phyloP scores from a whole-genome alignment of 2,797 vertebrate species.

The Echiichthys vipera region DNA sequence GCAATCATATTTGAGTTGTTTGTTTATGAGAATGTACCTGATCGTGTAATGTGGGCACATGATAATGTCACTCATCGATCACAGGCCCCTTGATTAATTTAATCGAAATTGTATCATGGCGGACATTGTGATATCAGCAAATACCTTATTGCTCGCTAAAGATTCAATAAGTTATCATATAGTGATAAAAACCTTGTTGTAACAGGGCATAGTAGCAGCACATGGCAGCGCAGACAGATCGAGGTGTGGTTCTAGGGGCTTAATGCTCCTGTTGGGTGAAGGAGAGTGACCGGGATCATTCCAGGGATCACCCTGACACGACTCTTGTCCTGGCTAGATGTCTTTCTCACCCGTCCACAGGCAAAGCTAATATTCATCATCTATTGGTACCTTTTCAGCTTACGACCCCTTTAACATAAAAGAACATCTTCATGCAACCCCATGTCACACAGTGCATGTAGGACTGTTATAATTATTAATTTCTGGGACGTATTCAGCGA shows the following conservation, averaged over 20 bases:
- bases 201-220: conserved; percentile 12
- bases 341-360: not conserved
- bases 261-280: conserved; percentile 41
- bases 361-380: not conserved
- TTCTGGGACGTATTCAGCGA: not conserved
- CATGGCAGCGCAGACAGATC: conserved; percentile 9
- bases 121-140: no score
- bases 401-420: not conserved
- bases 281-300: conserved; percentile 57
- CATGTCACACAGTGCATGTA: not conserved
- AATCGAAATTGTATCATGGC: no score
- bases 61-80: no score
- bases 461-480: not conserved
- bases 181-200: no score
- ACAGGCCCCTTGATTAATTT: no score
- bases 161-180: no score
- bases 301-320: conserved; percentile 41
- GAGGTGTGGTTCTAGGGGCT: conserved; percentile 46
- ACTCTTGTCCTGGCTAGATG: conserved; percentile 1
- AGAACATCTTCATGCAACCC: no score
- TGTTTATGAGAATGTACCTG: no score
- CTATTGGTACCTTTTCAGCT: not conserved
- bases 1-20: no score
- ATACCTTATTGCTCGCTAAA: no score
- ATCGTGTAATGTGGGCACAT: no score